phyloP scores from a whole-genome alignment of 2,797 vertebrate genomes.

The Brachymystax lenok region DNA sequence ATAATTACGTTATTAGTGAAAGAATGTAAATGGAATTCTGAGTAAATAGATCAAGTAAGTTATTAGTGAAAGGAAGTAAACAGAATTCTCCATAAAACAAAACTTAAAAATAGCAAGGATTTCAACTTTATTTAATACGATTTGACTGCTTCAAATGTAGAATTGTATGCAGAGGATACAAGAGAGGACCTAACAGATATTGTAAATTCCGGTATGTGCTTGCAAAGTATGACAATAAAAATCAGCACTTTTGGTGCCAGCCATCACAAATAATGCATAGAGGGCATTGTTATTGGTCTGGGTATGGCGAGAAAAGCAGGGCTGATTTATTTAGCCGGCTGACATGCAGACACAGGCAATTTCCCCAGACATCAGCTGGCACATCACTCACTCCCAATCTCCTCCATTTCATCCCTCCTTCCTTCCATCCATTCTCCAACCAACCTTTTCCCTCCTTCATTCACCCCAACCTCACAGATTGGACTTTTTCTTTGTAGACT shows the following conservation, averaged over 20 bases:
- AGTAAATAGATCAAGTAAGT: no score
- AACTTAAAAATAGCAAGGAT: background rate
- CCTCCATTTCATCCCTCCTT: slow-evolving; percentile 12
- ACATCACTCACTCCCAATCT: slow-evolving; percentile 22
- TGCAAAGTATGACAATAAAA: background rate
- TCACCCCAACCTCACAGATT: slow-evolving; percentile 5
- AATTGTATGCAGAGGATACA: slow-evolving; percentile 1
- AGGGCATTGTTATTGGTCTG: slow-evolving; percentile 15
- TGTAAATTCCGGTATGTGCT: background rate
- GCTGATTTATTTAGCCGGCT: slow-evolving; percentile 57
- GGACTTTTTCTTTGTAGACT: background rate
- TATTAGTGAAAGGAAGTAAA: no score
- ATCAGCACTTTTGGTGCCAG: slow-evolving; percentile 11
- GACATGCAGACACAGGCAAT: slow-evolving; percentile 58
- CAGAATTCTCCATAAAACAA: no score
- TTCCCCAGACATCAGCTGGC: slow-evolving; percentile 48
- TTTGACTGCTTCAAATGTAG: background rate
- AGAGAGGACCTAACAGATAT: background rate
- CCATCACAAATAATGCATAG: slow-evolving; percentile 1
- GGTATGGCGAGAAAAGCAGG: slow-evolving; percentile 23
- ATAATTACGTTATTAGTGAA: no score
- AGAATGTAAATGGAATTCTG: no score
- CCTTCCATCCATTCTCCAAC: slow-evolving; percentile 18
- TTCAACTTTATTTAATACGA: background rate
- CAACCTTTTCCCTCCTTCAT: background rate